Evolutionary conservation across 2,113 vertebrate genomes (phyloP).

Genomic region (Ctenomys sociabilis): DNA sequence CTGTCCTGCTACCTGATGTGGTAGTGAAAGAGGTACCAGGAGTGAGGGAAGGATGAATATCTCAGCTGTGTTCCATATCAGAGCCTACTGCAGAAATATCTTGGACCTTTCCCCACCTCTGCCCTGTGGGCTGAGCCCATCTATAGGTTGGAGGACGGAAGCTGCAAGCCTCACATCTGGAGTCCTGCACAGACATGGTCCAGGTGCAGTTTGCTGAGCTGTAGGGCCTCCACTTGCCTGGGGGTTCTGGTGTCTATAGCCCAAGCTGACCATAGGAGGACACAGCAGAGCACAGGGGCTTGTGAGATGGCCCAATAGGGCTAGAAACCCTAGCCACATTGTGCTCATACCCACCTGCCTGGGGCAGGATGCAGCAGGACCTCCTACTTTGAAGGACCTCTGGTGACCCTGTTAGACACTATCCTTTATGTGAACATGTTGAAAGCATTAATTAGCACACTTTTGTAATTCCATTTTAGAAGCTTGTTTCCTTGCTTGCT

Average conservation of each 20-base stretch:
- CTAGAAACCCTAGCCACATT: background rate
- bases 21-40: background rate
- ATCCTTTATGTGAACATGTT: background rate
- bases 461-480: background rate
- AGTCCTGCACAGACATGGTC: background rate
- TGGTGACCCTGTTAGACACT: background rate
- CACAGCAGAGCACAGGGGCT: fast-evolving
- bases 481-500: background rate
- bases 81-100: background rate
- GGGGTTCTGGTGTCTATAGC: background rate
- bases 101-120: background rate
- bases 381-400: background rate
- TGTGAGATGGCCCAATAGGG: fast-evolving
- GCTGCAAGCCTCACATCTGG: no score
- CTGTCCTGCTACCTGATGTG: background rate
- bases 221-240: background rate
- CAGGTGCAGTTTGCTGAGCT: background rate
- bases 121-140: background rate
- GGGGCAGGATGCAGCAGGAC: background rate
- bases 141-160: no score
- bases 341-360: background rate
- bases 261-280: background rate
- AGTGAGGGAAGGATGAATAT: background rate
- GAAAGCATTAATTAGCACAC: background rate
- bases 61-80: background rate